Conservation (phyloP, 2,797 vertebrate genomes). For the Steatocranus sp. region DNA sequence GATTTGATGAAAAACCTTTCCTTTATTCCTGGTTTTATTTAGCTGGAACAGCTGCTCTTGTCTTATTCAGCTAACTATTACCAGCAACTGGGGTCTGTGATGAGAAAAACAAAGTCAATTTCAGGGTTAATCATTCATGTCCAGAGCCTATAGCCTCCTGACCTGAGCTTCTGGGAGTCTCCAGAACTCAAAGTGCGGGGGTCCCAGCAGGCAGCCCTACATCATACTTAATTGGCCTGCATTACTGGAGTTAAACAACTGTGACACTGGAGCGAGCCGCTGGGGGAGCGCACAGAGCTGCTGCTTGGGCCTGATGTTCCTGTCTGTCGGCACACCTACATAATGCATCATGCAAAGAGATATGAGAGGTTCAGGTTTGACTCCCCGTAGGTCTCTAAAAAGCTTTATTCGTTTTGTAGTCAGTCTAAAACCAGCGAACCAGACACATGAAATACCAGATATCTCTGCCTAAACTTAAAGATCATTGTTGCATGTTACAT, state of each 20-base stretch:
- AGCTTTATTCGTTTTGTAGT: neutral
- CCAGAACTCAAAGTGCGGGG: slow-evolving; percentile 4
- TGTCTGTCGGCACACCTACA: slow-evolving; percentile 5
- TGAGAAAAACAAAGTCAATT: slow-evolving; percentile 41
- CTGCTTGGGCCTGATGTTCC: slow-evolving; percentile 12
- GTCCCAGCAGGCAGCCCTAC: slow-evolving; percentile 43
- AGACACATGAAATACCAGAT: neutral
- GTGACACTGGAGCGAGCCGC: slow-evolving; percentile 48
- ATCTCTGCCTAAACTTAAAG: neutral
- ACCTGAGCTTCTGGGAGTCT: slow-evolving; percentile 45
- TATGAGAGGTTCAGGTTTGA: neutral
- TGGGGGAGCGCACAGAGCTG: slow-evolving; percentile 10
- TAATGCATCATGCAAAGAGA: slow-evolving; percentile 16
- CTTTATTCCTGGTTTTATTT: neutral
- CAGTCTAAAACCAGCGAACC: neutral
- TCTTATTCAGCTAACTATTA: neutral
- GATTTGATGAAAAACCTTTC: neutral
- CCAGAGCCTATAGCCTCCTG: slow-evolving; percentile 22
- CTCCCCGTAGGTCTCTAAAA: neutral
- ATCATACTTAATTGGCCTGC: slow-evolving; percentile 45
- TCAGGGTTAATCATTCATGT: slow-evolving; percentile 56
- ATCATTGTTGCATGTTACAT: neutral
- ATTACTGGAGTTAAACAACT: slow-evolving; percentile 63
- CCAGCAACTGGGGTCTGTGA: slow-evolving; percentile 4
- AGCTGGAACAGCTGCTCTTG: slow-evolving; percentile 19